A percentile compares a stretch with the other conserved stretches of the same genome.
These are phyloP conservation scores for Setipinna tenuifilis DNA, from an alignment of 2,797 vertebrate genomes.

Conservation along the genomic window DNA sequence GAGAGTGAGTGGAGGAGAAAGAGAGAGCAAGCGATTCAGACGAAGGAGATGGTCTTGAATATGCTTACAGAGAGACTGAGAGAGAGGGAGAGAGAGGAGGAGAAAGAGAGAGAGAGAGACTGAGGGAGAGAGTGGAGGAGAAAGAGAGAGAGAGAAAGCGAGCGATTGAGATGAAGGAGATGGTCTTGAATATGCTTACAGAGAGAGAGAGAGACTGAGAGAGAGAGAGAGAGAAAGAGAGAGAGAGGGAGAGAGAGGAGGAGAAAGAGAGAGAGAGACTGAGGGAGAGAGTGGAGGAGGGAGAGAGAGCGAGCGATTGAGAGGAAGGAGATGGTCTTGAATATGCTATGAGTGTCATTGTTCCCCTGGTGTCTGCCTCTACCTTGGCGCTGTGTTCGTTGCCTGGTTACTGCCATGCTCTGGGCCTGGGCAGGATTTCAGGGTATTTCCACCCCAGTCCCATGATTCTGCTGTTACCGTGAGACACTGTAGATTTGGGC, in stretches of 20 bases:
- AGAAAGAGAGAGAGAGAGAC: neutral
- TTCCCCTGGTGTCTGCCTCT: slow-evolving; percentile 1
- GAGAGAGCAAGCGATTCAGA: neutral
- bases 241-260: neutral
- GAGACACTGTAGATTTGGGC: neutral
- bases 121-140: neutral
- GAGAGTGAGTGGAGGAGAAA: neutral
- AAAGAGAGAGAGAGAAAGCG: neutral
- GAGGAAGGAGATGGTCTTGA: neutral
- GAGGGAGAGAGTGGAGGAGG: neutral
- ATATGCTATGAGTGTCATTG: slow-evolving; percentile 23
- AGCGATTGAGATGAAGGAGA: neutral
- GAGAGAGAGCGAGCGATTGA: neutral
- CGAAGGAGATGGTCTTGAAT: neutral
- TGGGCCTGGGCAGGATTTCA: neutral
- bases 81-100: neutral
- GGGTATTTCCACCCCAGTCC: neutral
- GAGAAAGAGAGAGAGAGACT: neutral
- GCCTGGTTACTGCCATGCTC: slow-evolving; percentile 18
- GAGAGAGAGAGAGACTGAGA: neutral
- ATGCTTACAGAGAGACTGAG: too few relatives aligned
- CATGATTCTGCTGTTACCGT: neutral
- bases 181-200: slow-evolving; percentile 14
- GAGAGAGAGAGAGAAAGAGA: neutral
- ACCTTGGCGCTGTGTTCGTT: neutral